Conservation (phyloP, 1,140 invertebrate genomes). For the Nasonia giraulti region DNA sequence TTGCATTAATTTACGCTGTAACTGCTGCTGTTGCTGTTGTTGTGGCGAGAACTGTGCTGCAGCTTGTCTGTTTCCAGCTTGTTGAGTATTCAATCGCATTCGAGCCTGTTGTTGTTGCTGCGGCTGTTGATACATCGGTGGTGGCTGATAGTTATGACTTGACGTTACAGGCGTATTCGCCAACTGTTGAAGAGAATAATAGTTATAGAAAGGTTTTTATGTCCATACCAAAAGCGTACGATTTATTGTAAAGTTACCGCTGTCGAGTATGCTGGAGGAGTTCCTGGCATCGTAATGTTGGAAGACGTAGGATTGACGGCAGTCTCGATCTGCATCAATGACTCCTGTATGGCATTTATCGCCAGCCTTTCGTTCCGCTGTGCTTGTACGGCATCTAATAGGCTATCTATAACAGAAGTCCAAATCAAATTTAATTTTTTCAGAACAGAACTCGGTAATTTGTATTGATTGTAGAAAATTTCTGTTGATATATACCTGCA, state of each 20-base stretch:
- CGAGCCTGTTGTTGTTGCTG: constrained; percentile 67
- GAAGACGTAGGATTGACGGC: constrained; percentile 80
- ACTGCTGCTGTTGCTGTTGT: constrained; percentile 68
- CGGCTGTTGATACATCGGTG: constrained; percentile 70
- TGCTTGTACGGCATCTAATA: constrained; percentile 72
- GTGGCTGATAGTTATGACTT: constrained; percentile 72
- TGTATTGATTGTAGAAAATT: not conserved
- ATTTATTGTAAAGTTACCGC: constrained; percentile 74
- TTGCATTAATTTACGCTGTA: constrained; percentile 65
- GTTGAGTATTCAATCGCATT: constrained; percentile 68
- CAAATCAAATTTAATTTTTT: constrained; percentile 53
- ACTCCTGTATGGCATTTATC: constrained; percentile 92
- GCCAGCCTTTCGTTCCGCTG: constrained; percentile 84
- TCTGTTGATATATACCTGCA: constrained; percentile 48
- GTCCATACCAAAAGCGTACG: not conserved
- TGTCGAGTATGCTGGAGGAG: constrained; percentile 80
- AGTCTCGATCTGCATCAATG: constrained; percentile 89
- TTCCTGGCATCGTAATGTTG: constrained; percentile 76
- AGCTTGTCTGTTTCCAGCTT: constrained; percentile 62
- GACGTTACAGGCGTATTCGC: constrained; percentile 69
- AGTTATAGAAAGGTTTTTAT: not conserved
- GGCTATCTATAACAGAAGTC: constrained; percentile 67
- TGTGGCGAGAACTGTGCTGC: constrained; percentile 66
- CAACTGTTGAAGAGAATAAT: constrained; percentile 61
- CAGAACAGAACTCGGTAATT: not conserved